Evolutionary conservation across 2,113 vertebrate genomes (phyloP).

Genomic region (Lanius ludovicianus): DNA sequence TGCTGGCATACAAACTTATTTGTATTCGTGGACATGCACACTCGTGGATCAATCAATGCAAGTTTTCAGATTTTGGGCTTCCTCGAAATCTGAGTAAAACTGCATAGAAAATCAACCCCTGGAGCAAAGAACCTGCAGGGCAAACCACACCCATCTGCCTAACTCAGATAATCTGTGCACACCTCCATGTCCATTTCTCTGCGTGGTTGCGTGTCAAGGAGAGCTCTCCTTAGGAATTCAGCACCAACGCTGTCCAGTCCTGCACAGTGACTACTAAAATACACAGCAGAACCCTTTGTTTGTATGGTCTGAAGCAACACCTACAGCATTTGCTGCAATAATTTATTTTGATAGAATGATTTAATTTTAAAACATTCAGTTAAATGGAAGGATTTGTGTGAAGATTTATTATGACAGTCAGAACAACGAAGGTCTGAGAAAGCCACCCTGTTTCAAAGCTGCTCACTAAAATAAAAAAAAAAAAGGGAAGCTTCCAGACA

Average conservation of each 20-base stretch:
- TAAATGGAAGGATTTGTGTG: neutral
- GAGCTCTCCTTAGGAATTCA: neutral
- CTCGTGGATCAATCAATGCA: neutral
- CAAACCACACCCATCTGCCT: neutral
- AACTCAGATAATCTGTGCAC: neutral
- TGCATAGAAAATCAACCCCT: neutral
- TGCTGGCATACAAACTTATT: neutral
- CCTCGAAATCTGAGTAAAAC: neutral
- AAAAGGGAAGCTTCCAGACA: neutral
- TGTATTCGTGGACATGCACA: neutral
- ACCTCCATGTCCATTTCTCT: neutral
- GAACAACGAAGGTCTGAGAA: neutral
- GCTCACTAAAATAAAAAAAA: neutral
- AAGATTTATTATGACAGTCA: neutral
- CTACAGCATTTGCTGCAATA: neutral
- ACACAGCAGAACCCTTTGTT: neutral
- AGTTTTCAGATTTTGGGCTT: neutral
- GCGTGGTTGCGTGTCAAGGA: neutral
- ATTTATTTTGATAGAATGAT: neutral
- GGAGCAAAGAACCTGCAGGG: neutral
- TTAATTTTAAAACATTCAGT: neutral
- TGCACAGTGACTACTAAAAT: accelerated
- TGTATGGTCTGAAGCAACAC: neutral
- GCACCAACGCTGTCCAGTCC: neutral
- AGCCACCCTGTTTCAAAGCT: accelerated